phyloP scores from a whole-genome alignment of 2,797 vertebrate genomes.

The Heliangelus exortis region DNA sequence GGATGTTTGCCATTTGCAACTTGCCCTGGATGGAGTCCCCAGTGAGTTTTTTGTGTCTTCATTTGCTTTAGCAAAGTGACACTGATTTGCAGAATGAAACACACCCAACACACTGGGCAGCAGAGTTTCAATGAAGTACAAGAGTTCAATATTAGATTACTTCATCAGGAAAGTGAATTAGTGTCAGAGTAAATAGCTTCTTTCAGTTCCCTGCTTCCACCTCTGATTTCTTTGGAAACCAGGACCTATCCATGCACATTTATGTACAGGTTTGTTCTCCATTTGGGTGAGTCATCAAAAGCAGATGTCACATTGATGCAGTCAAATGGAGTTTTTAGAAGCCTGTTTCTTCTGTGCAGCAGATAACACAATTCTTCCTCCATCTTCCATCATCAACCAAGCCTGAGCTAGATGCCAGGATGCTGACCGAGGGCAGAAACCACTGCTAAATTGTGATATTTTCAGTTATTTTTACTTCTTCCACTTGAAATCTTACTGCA shows the following conservation, averaged over 20 bases:
- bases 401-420: neutral
- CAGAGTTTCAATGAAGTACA: neutral
- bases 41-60: neutral
- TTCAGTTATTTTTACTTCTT: neutral
- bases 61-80: neutral
- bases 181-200: neutral
- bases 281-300: constrained; percentile 16
- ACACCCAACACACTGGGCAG: neutral
- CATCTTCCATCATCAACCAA: neutral
- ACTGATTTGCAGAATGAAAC: neutral
- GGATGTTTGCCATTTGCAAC: neutral
- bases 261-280: neutral
- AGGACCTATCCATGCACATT: neutral
- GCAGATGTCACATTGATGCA: neutral
- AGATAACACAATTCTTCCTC: neutral
- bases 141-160: neutral
- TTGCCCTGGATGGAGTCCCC: neutral
- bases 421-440: neutral
- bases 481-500: neutral
- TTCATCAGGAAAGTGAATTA: neutral
- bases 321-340: neutral
- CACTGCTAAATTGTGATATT: neutral
- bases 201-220: neutral
- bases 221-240: constrained; percentile 6
- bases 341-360: neutral